These are phyloP conservation scores for Cynopterus brachyotis DNA, from an alignment of 2,113 vertebrate genomes.

Conservation along the genomic window DNA sequence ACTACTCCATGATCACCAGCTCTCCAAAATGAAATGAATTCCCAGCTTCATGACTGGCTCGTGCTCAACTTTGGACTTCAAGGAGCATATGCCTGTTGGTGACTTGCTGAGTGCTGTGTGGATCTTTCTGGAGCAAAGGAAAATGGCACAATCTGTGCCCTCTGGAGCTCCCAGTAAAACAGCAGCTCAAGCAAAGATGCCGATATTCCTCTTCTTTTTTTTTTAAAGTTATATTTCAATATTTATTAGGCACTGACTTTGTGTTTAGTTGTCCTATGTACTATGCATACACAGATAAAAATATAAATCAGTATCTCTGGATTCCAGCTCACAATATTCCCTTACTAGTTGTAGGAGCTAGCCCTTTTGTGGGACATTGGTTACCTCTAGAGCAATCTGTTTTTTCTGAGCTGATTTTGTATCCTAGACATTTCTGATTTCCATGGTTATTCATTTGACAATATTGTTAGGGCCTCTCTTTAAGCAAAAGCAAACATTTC, in stretches of 20 bases:
- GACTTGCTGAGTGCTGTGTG: not conserved
- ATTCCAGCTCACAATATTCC: not conserved
- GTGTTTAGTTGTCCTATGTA: not conserved
- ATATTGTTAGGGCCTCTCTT: not conserved
- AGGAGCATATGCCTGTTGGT: not conserved
- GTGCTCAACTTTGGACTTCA: not conserved
- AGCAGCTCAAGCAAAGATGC: not conserved
- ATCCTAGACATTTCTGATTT: not conserved
- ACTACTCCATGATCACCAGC: not conserved
- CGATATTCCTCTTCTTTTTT: not conserved
- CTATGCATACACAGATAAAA: not conserved
- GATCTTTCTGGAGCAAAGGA: not conserved
- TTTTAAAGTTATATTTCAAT: not conserved
- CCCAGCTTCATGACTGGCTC: not conserved
- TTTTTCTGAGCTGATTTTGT: not conserved
- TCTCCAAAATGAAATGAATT: not conserved
- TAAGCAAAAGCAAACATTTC: not conserved
- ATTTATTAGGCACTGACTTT: not conserved
- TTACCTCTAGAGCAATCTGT: not conserved
- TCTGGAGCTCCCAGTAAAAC: not conserved
- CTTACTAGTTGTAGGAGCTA: not conserved
- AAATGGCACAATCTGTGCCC: not conserved
- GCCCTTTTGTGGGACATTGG: not conserved
- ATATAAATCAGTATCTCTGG: not conserved
- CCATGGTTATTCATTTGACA: not conserved